These are phyloP conservation scores for Catagonus wagneri DNA, from an alignment of 2,113 vertebrate species.

Conservation along the genomic window DNA sequence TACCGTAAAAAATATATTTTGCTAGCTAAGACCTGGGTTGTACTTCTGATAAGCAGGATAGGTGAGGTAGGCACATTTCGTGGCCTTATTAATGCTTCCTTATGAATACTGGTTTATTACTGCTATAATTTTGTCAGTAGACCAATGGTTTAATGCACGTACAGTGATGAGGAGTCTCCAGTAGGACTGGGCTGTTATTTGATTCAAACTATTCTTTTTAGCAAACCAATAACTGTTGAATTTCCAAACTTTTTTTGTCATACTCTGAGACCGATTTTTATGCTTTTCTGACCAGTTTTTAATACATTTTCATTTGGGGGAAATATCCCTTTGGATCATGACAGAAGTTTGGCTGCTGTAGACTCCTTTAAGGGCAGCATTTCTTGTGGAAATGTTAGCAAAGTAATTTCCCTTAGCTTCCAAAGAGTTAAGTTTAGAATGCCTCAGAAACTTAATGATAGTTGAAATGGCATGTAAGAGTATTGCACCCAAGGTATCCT, in stretches of 20 bases:
- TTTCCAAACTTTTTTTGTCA: neutral
- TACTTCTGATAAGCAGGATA: neutral
- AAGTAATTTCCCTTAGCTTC: neutral
- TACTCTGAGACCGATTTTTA: neutral
- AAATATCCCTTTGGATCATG: neutral
- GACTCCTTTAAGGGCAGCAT: neutral
- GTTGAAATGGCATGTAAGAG: neutral
- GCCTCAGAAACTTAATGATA: neutral
- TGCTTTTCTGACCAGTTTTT: neutral
- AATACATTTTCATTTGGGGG: neutral
- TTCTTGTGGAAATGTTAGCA: neutral
- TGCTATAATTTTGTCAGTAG: neutral
- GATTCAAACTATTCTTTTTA: neutral
- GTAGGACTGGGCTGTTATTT: neutral
- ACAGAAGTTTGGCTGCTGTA: neutral
- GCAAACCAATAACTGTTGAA: neutral
- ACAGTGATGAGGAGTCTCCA: neutral
- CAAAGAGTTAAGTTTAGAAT: neutral
- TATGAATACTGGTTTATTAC: neutral
- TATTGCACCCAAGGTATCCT: neutral
- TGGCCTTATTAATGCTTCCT: neutral
- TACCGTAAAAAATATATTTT: neutral
- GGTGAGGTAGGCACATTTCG: neutral
- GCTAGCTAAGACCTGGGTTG: neutral
- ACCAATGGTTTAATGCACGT: neutral